Base-by-base conservation (phyloP, 2,888 invertebrate species). In the Leucoma salicis region DNA sequence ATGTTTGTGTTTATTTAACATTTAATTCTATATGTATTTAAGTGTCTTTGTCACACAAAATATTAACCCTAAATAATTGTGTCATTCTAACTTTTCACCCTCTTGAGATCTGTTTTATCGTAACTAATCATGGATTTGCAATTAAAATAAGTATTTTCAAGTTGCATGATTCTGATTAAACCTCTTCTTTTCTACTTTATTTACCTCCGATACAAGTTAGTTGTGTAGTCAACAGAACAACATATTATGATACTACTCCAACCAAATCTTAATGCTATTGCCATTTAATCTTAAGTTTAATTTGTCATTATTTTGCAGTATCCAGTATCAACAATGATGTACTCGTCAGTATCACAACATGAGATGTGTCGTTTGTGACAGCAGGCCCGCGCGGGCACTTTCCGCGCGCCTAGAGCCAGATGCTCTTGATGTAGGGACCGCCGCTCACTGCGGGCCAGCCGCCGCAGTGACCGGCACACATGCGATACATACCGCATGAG, bases 361-460 rank as follows among this genome's bases (percentile, higher is more conserved):
- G 93, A 93, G 72, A 90, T 93, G 80, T 92, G 92, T 73, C 91
- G 92, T n/a, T 92, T 93, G 91, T 93, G 92, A 93, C 92, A 91
- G 57, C 91, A 91, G 64, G 89, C 90, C 35, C 82, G 90, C 52
- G 82, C 84, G 58, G 84, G 88, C 13, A 74, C 78, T 2, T 77
- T 83, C 53, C 78, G 83, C 11, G 72, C 75, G 14, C 73, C 78
- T 31, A 78, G 87, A 41, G 59, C 77, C 1, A 72, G 86, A 0
- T 87, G 85, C 49, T 85, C 88, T 63, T 85, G 88, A 87, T 86
- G 87, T 57, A 74, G 81, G 45, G 78, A 71, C 35, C 84, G 86
- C 70, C 83, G 82, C 66, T 74, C 81, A 59, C 57, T 69, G 55
- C 71, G 74, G 59, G 54, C 66, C 27, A 12, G 31, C 42, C 61